These are phyloP conservation scores for Corydoras maculifer DNA, from an alignment of 2,113 vertebrate genomes.

Conservation along the genomic window DNA sequence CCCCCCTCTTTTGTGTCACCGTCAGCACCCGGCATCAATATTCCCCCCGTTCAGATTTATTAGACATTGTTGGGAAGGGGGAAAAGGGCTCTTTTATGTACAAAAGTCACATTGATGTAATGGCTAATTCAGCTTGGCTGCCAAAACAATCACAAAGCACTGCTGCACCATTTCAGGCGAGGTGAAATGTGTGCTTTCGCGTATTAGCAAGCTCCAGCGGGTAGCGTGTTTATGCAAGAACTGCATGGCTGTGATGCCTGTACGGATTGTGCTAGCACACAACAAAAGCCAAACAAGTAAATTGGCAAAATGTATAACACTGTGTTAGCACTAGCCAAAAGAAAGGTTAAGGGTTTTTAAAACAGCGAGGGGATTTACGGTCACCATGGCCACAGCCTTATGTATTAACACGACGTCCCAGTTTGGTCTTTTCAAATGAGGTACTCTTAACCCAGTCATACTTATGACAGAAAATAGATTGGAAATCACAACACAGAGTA, in stretches of 20 bases:
- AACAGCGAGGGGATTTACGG: no score
- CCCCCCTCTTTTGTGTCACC: constrained; percentile 88
- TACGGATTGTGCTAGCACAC: not conserved
- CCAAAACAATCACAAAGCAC: constrained; percentile 62
- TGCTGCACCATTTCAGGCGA: constrained; percentile 54
- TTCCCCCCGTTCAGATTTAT: constrained; percentile 86
- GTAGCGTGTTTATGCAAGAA: not conserved
- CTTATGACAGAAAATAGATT: no score
- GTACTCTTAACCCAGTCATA: no score
- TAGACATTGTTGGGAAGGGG: constrained; percentile 79
- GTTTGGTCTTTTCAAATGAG: no score
- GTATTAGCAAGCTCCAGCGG: not conserved
- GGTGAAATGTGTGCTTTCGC: constrained; percentile 46
- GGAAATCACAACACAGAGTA: no score
- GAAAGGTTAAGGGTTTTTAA: no score
- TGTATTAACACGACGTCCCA: no score
- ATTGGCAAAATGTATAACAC: not conserved
- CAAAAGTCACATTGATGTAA: constrained; percentile 77
- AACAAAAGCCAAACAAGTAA: not conserved
- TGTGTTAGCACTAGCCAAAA: no score
- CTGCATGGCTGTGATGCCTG: constrained; percentile 1
- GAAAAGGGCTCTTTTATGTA: constrained; percentile 65
- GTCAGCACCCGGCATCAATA: constrained; percentile 86
- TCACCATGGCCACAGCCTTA: no score
- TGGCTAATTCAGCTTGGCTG: constrained; percentile 64